Conservation (phyloP, 2,797 vertebrate species). For the Notamacropus eugenii region DNA sequence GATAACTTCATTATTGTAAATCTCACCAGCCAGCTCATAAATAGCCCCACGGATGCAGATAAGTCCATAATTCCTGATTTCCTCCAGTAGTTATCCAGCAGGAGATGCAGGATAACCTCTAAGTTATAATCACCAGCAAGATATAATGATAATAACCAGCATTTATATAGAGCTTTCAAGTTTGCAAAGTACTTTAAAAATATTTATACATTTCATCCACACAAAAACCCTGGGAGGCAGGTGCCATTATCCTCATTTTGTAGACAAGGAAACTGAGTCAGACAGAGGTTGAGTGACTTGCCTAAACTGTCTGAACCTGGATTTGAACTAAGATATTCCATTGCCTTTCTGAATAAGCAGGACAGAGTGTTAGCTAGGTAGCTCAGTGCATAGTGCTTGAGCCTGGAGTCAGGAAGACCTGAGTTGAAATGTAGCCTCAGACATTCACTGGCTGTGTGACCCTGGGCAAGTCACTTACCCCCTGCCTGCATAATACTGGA, state of each 20-base stretch:
- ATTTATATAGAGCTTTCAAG: neutral
- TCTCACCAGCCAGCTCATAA: neutral
- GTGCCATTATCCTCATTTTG: neutral
- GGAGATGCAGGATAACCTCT: neutral
- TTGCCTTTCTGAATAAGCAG: neutral
- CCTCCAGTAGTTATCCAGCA: neutral
- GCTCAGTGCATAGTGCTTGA: neutral
- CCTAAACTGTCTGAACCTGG: neutral
- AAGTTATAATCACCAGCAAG: neutral
- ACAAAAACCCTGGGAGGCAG: neutral
- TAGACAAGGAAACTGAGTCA: neutral
- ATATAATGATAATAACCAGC: neutral
- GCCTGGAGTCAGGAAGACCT: neutral
- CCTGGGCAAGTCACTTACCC: neutral
- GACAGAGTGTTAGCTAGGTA: neutral
- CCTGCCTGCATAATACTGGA: neutral
- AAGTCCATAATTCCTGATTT: neutral
- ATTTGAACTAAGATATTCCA: neutral
- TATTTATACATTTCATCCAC: neutral
- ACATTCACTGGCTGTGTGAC: neutral
- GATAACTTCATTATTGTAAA: neutral
- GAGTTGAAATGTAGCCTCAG: neutral
- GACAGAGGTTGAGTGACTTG: neutral
- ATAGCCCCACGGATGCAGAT: neutral
- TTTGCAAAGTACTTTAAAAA: neutral